Base-by-base conservation (phyloP, 2,113 vertebrate species). In the Emydura subglobosa region DNA sequence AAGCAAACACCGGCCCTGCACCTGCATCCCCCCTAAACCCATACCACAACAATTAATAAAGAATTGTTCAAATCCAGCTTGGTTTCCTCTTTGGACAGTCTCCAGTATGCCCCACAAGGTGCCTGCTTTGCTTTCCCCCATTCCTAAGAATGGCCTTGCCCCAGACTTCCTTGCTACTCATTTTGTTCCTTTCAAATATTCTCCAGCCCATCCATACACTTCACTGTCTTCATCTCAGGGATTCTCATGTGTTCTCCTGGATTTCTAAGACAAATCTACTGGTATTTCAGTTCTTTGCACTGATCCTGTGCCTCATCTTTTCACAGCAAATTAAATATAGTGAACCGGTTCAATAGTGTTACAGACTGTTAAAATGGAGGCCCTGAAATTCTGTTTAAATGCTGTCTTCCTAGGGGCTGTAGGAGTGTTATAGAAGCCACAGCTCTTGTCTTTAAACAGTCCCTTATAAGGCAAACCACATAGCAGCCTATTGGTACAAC, bases 101-200 rank as follows among this genome's bases (percentile, higher is more conserved):
- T 47, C 5, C 42, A 13, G 7, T 29, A 47, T 83, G 55, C 5
- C 24, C 3, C 72, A 44, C 27, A 81, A 2, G 44, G 3, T 4
- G 55, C 6, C 72, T 12, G 4, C 83, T 51, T 22, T 81, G 54
- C 54, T 47, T 1, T 10, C 3, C 10, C 4, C 9, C 12, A 12
- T 16, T 92, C 25, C 8, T 34, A 81, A 47, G 81, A 0, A 8
- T 57, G 3, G 65, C n/a, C 34, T 72, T 83, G 29, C 84, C 6
- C 10, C 16, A 85, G 12, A 42, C 3, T 1, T 3, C 1, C 31
- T 72, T 68, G 21, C 14, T 27, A 74, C 29, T 65, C 47, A 0
- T 57, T 92, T 59, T 51, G 1, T 2, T 76, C 7, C 72, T 1
- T 72, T 79, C 47, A 2, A 89, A 5, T 6, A 44, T 5, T 88